Evolutionary conservation across 1,140 invertebrate species (phyloP), one percentile per base, ranked within the genome.

Genomic region (Lordiphosa collinella): DNA sequence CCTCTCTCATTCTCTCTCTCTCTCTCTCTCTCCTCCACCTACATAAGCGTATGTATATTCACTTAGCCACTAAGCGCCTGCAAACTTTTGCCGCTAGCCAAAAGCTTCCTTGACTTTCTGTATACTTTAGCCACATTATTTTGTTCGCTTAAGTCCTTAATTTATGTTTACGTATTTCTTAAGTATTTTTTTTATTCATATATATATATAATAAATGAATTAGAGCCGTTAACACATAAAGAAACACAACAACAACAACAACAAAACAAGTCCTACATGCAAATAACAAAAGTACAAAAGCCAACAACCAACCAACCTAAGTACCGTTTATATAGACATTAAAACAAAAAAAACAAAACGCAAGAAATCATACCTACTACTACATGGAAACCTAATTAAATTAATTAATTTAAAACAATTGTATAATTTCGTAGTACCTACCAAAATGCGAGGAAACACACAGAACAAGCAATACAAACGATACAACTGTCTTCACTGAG

Each of bases 271-370:
- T 84, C 79, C 78, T 84, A 84, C 62, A 84, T 84, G 78, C 78
- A 84, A 84, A 84, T 84, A 84, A 84, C 78, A 84, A 84, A 84
- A 84, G 78, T 84, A 84, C 78, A 84, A 84, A 84, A 84, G 78
- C 78, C 78, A 84, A 84, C 78, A 84, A 84, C 78, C 79, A 84
- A 84, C 78, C 78, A 84, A 84, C 78, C 79, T 84, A 84, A 85
- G 79, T 84, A 84, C 78, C 78, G 79, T 52, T 84, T 70, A 85
- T 65, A 73, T 85, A 84, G 67, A 82, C 63, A 84, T 84, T 47
- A 64, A 43, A 46, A 52, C 25, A 38, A 12, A 59, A 69, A 49
- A 73, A 60, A 54, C 53, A 72, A 48, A 65, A 49, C 34, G 41
- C 25, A 29, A 46, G 41, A 71, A 64, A 55, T 48, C 47, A 69